Conservation (phyloP, 2,888 invertebrate species). For the Lepidocyrtinus sp. region DNA sequence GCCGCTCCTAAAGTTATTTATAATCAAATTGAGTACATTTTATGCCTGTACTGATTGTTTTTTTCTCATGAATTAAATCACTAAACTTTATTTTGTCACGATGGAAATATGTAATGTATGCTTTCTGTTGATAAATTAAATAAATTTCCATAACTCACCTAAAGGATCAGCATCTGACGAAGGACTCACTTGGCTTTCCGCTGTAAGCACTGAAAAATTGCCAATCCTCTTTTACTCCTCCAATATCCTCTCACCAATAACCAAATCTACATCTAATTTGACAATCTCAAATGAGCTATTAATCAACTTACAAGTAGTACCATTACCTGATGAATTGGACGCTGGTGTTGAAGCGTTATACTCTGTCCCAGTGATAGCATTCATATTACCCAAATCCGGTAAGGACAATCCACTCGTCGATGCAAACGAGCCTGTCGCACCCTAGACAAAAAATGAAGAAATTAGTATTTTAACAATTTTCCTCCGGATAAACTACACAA, state of each 20-base stretch:
- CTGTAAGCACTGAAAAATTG: conserved; percentile 63
- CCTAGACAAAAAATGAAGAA: conserved; percentile 49
- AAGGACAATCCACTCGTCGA: conserved; percentile 63
- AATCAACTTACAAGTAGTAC: not conserved
- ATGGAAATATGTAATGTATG: too few relatives aligned
- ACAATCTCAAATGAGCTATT: conserved; percentile 15
- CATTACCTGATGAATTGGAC: conserved; percentile 68
- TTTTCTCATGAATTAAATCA: too few relatives aligned
- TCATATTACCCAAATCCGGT: too few relatives aligned
- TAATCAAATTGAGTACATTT: too few relatives aligned
- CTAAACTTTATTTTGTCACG: too few relatives aligned
- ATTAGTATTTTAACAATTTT: too few relatives aligned
- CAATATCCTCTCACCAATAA: too few relatives aligned
- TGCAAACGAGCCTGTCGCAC: conserved; percentile 63
- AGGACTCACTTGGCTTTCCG: conserved; percentile 68
- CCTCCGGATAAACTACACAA: too few relatives aligned
- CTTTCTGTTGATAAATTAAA: too few relatives aligned
- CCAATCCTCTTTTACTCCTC: not conserved
- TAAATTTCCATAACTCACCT: too few relatives aligned
- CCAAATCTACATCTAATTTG: not conserved
- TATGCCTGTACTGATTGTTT: too few relatives aligned
- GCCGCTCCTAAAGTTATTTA: too few relatives aligned
- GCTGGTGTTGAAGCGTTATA: conserved; percentile 67
- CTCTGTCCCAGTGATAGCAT: conserved; percentile 65
- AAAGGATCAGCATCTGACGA: conserved; percentile 69